Base-by-base conservation (phyloP, 2,113 vertebrate genomes). In the Halichoeres trimaculatus region DNA sequence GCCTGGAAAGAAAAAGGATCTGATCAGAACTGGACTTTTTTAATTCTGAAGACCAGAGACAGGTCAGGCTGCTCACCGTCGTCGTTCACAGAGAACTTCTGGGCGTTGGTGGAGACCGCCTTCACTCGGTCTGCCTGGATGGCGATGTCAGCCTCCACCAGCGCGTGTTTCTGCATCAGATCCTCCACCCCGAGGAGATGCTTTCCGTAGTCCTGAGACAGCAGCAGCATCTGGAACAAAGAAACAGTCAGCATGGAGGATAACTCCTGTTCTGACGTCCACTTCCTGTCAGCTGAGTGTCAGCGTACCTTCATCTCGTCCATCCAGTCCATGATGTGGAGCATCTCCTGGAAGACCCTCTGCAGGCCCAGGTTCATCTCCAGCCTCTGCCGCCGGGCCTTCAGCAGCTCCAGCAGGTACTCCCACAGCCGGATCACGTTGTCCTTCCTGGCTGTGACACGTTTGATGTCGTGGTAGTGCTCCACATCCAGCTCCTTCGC, bases 261-360 rank as follows among this genome's bases (percentile, higher is more conserved):
- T 6, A n/a, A n/a, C n/a, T n/a, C n/a, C 22, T 10, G 9, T n/a
- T n/a, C n/a, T n/a, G n/a, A n/a, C 30, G 30, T 6, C 30, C 30
- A 30, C 30, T 30, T 30, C 30, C 30, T 30, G 26, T 20, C 3
- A 4, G 10, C 0, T 41, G 11, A 14, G 4, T 10, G 43, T 45
- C 43, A 45, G 14, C 0, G 55, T 82, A 98, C 97, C 96, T 99
- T 99, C 96, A 98, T 99, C 90, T 99, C 97, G 0, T 99, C 97
- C 97, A 99, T 99, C 97, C 97, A 99, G 93, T 99, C 97, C 97
- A 99, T 98, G 81, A 99, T 97, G 91, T 97, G 94, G 0, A 99
- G 95, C 97, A 99, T 99, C 85, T 99, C 97, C 93, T 99, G 97
- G 94, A 98, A 99, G 80, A 99, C 96, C 53, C 96, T 96, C 84